These are phyloP conservation scores for Liolophura sinensis DNA, from an alignment of 1,140 invertebrate genomes.

Conservation along the genomic window DNA sequence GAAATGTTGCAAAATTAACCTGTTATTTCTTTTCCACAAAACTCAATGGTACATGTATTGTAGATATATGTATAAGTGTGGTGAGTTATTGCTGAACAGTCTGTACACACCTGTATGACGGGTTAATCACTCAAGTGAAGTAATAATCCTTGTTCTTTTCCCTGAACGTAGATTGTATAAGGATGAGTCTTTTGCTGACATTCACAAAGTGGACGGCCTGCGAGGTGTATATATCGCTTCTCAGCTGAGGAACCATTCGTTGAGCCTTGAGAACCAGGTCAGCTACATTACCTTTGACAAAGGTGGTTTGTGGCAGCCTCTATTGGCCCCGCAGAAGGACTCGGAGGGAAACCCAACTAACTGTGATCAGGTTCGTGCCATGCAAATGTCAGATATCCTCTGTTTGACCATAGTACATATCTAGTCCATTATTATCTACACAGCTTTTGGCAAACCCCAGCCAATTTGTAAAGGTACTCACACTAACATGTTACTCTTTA, in stretches of 20 bases:
- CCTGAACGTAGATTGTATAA: slow-evolving; percentile 70
- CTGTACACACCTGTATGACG: too few species aligned
- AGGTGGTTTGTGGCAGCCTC: slow-evolving; percentile 40
- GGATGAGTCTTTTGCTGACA: slow-evolving; percentile 83
- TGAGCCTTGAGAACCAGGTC: slow-evolving; percentile 48
- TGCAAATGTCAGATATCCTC: neutral
- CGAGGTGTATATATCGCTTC: slow-evolving; percentile 89
- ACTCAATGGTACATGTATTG: too few species aligned
- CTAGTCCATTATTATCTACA: neutral
- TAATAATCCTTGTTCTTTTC: too few species aligned
- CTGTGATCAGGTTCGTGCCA: slow-evolving; percentile 15
- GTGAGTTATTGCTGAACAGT: too few species aligned
- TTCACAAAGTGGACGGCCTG: slow-evolving; percentile 85
- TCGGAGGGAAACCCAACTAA: slow-evolving; percentile 3
- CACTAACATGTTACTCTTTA: too few species aligned
- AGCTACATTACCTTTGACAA: slow-evolving; percentile 88
- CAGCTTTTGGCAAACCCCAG: neutral
- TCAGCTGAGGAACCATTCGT: slow-evolving; percentile 62
- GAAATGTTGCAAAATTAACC: too few species aligned
- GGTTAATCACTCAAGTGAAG: too few species aligned
- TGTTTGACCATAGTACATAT: neutral
- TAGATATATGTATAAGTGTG: too few species aligned
- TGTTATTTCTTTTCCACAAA: too few species aligned
- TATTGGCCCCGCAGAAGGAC: slow-evolving; percentile 32
- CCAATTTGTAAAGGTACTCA: too few species aligned